Evolutionary conservation across 2,113 vertebrate species (phyloP).

Genomic region (Channa argus): DNA sequence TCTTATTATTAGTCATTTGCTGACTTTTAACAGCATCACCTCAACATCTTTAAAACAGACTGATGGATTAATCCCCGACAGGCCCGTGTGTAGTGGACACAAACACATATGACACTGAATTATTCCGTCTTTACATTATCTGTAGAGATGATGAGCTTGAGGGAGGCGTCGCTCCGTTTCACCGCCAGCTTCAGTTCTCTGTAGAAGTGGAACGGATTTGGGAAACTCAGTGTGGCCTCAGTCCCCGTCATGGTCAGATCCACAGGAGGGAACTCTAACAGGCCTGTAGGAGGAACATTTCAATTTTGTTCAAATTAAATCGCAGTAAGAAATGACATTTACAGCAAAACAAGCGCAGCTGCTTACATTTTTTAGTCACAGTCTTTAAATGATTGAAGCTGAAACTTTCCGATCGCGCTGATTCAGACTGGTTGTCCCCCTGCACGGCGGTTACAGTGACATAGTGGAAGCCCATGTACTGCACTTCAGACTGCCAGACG

Average conservation of each 20-base stretch:
- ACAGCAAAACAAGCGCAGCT: no score
- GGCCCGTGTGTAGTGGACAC: no score
- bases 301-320: not conserved
- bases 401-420: rapidly evolving
- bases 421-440: not conserved
- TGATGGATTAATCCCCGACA: no score
- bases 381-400: rapidly evolving
- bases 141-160: rapidly evolving
- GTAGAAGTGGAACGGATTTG: constrained; percentile 68
- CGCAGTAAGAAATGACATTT: no score
- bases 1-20: no score
- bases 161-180: rapidly evolving
- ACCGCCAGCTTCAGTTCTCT: not conserved
- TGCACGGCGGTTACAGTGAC: constrained; percentile 47
- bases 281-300: constrained; percentile 45
- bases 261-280: constrained; percentile 70
- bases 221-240: constrained; percentile 29
- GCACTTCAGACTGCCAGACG: not conserved
- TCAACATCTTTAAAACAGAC: no score
- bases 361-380: not conserved
- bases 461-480: not conserved
- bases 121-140: not conserved
- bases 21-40: no score
- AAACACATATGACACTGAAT: no score
- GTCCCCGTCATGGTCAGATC: not conserved